Base-by-base conservation (phyloP, 2,113 vertebrate genomes). In the Psettodes erumei region DNA sequence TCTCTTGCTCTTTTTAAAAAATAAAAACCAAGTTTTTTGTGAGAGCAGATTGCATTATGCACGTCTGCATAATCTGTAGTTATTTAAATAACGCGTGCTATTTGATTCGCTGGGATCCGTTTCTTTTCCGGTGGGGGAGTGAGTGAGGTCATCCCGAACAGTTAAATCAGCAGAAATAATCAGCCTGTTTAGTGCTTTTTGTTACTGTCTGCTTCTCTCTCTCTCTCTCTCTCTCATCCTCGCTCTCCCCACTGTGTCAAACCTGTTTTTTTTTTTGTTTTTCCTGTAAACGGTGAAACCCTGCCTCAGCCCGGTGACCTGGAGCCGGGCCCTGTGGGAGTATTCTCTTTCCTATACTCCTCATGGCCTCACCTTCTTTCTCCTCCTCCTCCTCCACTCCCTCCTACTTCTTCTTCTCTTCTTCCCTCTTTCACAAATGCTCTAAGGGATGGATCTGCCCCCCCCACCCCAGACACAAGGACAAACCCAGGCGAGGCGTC, bases 271-370 rank as follows among this genome's bases (percentile, higher is more conserved):
- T 33, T 68, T 82, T 86, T 85, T n/a, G n/a, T n/a, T n/a, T 86
- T 89, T 72, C 84, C 88, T 79, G 89, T 88, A 89, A 89, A 87
- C 28, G 83, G 79, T 88, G 89, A 91, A 92, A 92, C 75, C 79
- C 88, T 71, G 87, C 86, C 82, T 81, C 51, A 7, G 54, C 66
- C 38, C 48, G 2, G 79, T 82, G 91, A 91, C 89, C 89, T 87
- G 82, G 75, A 25, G 82, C 79, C 5, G 13, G 77, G 81, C 88
- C 88, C 89, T 70, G 62, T 7, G 93, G 91, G 89, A 88, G 90
- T 90, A 91, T 93, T 79, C 27, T 37, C 62, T 90, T 82, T 90
- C 90, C 83, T 68, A 16, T 47, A 43, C 75, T 84, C 63, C 74
- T 89, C 61, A 32, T 74, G 56, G 69, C 84, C 68, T 89, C 85